Evolutionary conservation across 2,797 vertebrate species (phyloP).

Genomic region (Neostethus bicornis): DNA sequence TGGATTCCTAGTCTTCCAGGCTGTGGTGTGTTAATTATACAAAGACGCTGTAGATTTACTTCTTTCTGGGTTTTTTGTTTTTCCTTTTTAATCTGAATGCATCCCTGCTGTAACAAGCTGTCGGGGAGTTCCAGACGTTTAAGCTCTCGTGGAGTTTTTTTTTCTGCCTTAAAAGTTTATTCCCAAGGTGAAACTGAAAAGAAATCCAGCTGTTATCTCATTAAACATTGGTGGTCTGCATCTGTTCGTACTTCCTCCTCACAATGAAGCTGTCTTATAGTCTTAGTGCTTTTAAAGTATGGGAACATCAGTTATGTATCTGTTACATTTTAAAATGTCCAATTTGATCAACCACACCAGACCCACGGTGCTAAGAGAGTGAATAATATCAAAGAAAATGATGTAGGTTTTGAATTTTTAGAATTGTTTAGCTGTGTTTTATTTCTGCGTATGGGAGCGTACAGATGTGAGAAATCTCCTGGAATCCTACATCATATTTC

Average conservation of each 20-base stretch:
- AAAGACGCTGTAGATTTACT: background rate
- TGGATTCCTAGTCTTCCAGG: background rate
- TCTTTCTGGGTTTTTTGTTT: background rate
- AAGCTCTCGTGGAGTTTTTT: background rate
- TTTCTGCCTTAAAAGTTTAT: background rate
- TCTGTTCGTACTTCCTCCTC: background rate
- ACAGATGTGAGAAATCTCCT: constrained; percentile 4
- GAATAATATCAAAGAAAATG: too few species aligned
- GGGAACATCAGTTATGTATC: too few species aligned
- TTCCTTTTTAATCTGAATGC: background rate
- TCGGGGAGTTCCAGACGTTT: background rate
- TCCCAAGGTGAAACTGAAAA: background rate
- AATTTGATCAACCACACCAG: background rate
- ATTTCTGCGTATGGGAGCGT: constrained; percentile 6
- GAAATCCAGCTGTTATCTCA: background rate
- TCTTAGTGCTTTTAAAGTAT: too few species aligned
- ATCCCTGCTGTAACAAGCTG: background rate
- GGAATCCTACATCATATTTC: constrained; percentile 15
- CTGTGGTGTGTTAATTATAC: background rate
- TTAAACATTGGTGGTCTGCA: background rate
- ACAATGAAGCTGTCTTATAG: constrained; percentile 2
- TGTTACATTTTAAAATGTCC: too few species aligned
- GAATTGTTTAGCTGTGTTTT: constrained; percentile 30
- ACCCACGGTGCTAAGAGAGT: too few species aligned
- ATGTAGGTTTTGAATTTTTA: constrained; percentile 20